Evolutionary conservation across 2,113 vertebrate species (phyloP).

Genomic region (Actenoides hombroni): DNA sequence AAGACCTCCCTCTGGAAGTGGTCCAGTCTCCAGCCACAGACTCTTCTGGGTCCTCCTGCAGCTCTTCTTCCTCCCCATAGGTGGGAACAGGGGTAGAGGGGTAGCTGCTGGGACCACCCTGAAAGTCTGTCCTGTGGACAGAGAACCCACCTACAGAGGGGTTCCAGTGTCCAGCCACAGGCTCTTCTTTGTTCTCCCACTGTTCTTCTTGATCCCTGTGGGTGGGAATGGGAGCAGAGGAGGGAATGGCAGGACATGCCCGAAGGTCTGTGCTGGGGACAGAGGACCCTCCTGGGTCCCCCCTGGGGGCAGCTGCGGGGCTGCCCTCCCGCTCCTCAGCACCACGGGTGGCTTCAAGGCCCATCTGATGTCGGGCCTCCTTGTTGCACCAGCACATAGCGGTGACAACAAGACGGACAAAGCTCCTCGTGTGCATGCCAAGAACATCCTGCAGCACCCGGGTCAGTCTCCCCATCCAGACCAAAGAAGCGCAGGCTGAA

Average conservation of each 20-base stretch:
- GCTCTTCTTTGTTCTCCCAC: too few species aligned
- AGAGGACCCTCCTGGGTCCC: accelerated
- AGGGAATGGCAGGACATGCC: too few species aligned
- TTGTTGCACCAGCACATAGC: accelerated
- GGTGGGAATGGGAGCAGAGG: too few species aligned
- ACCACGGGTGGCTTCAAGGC: background rate
- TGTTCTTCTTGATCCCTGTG: too few species aligned
- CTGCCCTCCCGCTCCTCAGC: background rate
- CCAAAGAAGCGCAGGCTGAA: background rate
- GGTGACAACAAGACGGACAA: background rate
- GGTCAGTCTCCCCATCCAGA: background rate
- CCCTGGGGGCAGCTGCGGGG: background rate
- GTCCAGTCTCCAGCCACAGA: too few species aligned
- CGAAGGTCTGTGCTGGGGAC: background rate
- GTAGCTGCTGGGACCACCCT: too few species aligned
- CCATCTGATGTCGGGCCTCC: accelerated
- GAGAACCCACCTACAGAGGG: too few species aligned
- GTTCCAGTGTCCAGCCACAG: background rate
- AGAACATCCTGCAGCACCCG: background rate
- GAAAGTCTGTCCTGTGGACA: background rate
- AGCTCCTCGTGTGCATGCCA: background rate
- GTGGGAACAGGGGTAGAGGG: background rate
- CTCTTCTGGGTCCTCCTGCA: background rate
- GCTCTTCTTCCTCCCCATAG: background rate
- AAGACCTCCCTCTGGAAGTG: too few species aligned